These are phyloP conservation scores for Fukomys damarensis DNA, from an alignment of 2,113 vertebrate species.

Conservation along the genomic window DNA sequence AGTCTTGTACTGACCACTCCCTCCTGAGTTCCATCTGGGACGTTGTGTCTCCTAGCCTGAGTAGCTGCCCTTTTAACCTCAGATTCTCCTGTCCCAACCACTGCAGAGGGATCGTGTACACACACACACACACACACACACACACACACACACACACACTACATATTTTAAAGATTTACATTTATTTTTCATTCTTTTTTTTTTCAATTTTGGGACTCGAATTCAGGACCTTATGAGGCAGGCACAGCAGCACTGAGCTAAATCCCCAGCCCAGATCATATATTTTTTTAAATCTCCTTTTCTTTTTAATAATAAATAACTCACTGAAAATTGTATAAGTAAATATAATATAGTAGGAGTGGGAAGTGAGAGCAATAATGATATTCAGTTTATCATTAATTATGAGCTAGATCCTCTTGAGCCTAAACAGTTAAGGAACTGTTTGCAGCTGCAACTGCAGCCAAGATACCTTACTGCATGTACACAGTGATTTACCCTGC, in stretches of 20 bases:
- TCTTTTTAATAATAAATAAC: conserved; percentile 50
- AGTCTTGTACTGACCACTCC: not conserved
- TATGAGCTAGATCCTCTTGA: not conserved
- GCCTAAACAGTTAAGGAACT: too few species aligned
- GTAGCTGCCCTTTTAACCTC: not conserved
- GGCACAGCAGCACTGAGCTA: too few species aligned
- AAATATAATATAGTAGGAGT: not conserved
- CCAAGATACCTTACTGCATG: conserved; percentile 31
- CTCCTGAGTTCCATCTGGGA: not conserved
- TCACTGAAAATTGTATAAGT: conserved; percentile 39
- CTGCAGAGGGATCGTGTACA: not conserved
- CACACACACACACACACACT: too few species aligned
- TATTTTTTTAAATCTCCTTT: not conserved
- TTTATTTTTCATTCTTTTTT: too few species aligned
- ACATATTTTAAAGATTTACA: too few species aligned
- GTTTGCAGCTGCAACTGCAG: conserved; percentile 15
- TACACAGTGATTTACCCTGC: conserved; percentile 32
- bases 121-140: too few species aligned
- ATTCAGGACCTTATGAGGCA: too few species aligned
- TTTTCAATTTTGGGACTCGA: too few species aligned
- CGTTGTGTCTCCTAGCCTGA: not conserved
- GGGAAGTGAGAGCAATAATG: conserved; percentile 17
- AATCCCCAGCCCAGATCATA: too few species aligned
- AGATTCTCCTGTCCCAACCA: not conserved
- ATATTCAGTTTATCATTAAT: conserved; percentile 51